phyloP scores from a whole-genome alignment of 2,888 invertebrate genomes.

The Aethes cnicana region DNA sequence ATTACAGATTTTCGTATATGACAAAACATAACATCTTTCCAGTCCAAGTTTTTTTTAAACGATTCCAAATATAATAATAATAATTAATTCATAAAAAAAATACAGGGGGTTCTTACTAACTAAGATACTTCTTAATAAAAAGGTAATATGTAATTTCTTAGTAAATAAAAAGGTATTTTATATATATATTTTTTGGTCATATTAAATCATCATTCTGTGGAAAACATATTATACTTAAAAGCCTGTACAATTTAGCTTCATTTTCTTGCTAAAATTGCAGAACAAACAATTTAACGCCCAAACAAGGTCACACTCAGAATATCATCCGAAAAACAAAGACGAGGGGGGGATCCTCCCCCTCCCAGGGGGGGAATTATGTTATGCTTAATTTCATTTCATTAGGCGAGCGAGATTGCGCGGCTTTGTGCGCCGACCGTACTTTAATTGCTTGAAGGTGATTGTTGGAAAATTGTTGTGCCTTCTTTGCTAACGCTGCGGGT shows the following conservation, averaged over 20 bases:
- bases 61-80: too few species aligned
- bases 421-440: conserved; percentile 44
- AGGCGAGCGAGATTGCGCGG: conserved; percentile 61
- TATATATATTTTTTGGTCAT: too few species aligned
- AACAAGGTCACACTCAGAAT: conserved; percentile 34
- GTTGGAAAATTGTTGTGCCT: conserved; percentile 32
- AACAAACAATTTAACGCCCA: conserved; percentile 24
- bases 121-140: too few species aligned
- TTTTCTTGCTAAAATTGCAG: conserved; percentile 2
- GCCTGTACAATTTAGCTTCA: not conserved
- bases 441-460: conserved; percentile 42
- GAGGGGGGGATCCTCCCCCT: conserved; percentile 43
- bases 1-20: too few species aligned
- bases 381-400: conserved; percentile 78
- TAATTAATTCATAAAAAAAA: too few species aligned
- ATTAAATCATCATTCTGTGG: not conserved
- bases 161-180: too few species aligned
- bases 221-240: not conserved
- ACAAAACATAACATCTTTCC: too few species aligned
- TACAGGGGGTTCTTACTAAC: too few species aligned
- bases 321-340: conserved; percentile 65
- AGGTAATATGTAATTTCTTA: too few species aligned
- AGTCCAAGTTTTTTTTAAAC: too few species aligned
- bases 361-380: conserved; percentile 59
- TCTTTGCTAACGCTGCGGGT: conserved; percentile 20